phyloP scores from a whole-genome alignment of 2,797 vertebrate species.

The Pitangus sulphuratus region DNA sequence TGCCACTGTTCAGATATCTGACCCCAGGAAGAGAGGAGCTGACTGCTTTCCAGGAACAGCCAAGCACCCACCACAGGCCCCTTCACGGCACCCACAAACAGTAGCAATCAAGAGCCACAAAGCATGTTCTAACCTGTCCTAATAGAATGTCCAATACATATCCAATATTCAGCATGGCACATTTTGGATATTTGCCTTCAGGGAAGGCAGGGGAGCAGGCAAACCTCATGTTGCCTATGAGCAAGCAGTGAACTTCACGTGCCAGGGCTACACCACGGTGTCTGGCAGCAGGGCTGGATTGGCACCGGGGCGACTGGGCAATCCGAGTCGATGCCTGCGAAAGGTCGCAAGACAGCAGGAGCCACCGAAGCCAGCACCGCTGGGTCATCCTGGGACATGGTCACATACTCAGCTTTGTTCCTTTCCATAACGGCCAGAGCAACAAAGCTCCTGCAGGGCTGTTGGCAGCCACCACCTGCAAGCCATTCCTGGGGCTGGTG shows the following conservation, averaged over 20 bases:
- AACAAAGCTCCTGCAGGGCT: not conserved
- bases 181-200: not conserved
- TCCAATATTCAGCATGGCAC: not conserved
- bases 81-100: not conserved
- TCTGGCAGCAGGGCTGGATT: not conserved
- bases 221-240: accelerated
- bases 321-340: accelerated
- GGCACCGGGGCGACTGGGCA: not conserved
- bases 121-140: accelerated
- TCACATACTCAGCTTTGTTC: not conserved
- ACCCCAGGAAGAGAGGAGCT: not conserved
- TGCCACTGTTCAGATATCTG: not conserved
- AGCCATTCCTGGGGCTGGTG: not conserved
- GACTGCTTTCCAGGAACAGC: conserved; percentile 22
- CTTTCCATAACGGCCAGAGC: not conserved
- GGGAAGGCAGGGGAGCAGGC: not conserved
- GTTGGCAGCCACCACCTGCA: not conserved
- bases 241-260: accelerated
- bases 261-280: not conserved
- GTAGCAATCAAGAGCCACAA: not conserved
- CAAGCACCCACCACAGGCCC: not conserved
- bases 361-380: not conserved
- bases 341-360: not conserved
- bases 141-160: not conserved
- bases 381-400: not conserved